phyloP scores from a whole-genome alignment of 2,113 vertebrate species.

The Indicator maculatus region DNA sequence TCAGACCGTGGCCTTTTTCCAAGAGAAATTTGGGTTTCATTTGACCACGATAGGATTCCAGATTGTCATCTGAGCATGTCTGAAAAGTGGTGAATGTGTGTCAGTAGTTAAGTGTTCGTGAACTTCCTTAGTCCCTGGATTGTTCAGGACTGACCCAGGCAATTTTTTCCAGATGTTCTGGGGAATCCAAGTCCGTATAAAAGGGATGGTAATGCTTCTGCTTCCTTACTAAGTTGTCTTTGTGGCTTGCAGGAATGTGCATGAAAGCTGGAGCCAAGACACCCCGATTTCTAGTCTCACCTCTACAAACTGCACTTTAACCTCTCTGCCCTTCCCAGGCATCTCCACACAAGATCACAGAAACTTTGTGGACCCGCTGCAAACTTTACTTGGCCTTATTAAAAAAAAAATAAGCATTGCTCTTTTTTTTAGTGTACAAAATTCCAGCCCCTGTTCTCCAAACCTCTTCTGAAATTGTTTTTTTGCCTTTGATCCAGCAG shows the following conservation, averaged over 20 bases:
- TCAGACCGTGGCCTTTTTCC: slow-evolving; percentile 50
- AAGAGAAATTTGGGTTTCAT: slow-evolving; percentile 71
- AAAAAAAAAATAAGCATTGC: slow-evolving; percentile 42
- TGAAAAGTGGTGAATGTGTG: slow-evolving; percentile 59
- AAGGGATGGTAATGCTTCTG: slow-evolving; percentile 55
- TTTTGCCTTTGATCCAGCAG: slow-evolving; percentile 47
- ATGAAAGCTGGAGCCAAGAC: slow-evolving; percentile 58
- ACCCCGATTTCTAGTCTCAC: slow-evolving; percentile 43
- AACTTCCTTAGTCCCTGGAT: slow-evolving; percentile 66
- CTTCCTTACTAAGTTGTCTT: slow-evolving; percentile 64
- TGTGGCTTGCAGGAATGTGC: slow-evolving; percentile 60
- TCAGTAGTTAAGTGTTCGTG: slow-evolving; percentile 62
- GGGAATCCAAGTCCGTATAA: slow-evolving; percentile 52
- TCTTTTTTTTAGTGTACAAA: slow-evolving; percentile 18
- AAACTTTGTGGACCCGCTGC: not conserved
- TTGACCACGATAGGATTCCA: slow-evolving; percentile 59
- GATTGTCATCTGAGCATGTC: slow-evolving; percentile 67
- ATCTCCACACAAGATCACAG: slow-evolving; percentile 49
- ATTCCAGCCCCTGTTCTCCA: not conserved
- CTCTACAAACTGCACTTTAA: slow-evolving; percentile 68
- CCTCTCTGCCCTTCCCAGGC: slow-evolving; percentile 60
- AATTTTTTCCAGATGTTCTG: slow-evolving; percentile 70
- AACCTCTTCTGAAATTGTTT: slow-evolving; percentile 43
- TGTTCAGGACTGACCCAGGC: slow-evolving; percentile 60
- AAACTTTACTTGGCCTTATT: slow-evolving; percentile 55